These are phyloP conservation scores for Amiota mariae DNA, from an alignment of 2,888 invertebrate genomes.

Conservation along the genomic window DNA sequence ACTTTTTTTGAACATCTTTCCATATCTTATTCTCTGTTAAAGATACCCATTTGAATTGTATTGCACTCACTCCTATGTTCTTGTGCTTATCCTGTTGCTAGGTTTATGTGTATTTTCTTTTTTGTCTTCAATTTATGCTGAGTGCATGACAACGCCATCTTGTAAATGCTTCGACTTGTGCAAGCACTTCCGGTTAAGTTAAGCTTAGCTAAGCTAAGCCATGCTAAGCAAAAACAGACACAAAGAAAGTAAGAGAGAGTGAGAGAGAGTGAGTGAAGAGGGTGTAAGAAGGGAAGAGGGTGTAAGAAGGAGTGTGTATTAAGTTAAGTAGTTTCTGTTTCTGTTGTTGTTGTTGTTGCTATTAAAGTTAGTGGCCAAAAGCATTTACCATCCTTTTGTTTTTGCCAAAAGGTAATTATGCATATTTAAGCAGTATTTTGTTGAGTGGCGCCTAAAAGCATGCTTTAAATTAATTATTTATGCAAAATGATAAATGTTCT, in stretches of 20 bases:
- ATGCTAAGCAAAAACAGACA: background rate
- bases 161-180: background rate
- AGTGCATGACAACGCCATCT: slow-evolving; percentile 16
- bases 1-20: too few relatives aligned
- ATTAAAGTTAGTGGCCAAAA: background rate
- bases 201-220: slow-evolving; percentile 11
- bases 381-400: background rate
- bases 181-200: slow-evolving; percentile 52
- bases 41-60: too few relatives aligned
- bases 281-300: background rate
- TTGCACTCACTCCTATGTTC: background rate
- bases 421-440: slow-evolving; percentile 70
- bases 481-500: slow-evolving; percentile 55
- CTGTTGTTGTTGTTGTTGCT: background rate
- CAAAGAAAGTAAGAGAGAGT: too few relatives aligned
- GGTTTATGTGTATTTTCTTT: background rate
- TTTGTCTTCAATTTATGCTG: slow-evolving; percentile 19
- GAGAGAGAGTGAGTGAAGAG: too few relatives aligned
- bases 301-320: too few relatives aligned
- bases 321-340: background rate
- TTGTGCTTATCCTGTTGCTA: slow-evolving; percentile 7
- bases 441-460: slow-evolving; percentile 57
- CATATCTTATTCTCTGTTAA: background rate
- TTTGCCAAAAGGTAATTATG: slow-evolving; percentile 65
- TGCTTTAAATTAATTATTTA: slow-evolving; percentile 69